Evolutionary conservation across 2,888 invertebrate species (phyloP), one percentile per base, ranked within the genome.

Genomic region (Epistrophe eligans): DNA sequence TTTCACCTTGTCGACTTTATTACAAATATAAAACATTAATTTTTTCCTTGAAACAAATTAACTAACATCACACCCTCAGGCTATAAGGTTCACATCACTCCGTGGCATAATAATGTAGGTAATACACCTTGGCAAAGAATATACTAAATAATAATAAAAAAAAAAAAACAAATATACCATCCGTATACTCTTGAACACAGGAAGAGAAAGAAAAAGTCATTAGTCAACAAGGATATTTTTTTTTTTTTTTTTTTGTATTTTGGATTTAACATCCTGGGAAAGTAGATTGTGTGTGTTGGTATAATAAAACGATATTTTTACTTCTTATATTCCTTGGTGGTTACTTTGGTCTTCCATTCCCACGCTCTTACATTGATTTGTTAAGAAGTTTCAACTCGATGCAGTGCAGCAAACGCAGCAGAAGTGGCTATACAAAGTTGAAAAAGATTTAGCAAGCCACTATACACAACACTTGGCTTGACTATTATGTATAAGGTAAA

Each of bases 1-100:
- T 62, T 58, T 62, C 72, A 50, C 35, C 50, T 73, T 67, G 58
- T 60, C 60, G 50, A 32, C 24, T 55, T 66, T 80, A 73, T 73
- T 58, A 60, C 60, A 72, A 72, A 79, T 79, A 83, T 79, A 62
- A 48, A 70, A 60, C 60, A 62, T 79, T 67, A 52, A 57, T 67
- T 83, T 77, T 77, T 70, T 45, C 43, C 76, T 40, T 48, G 79
- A 67, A 83, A 74, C 79, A 83, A 83, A 83, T 83, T 83, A 83
- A 79, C 72, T 79, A 67, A 62, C 79, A 73, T 40, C 77, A 71
- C 60, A 19, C 70, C 62, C 57, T 17, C 28, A 66, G 73, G 66
- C 67, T 73, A 24, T 24, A 67, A 83, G 79, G 73, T 83, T 55
- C 79, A 73, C 83, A 73, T 79, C 52, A 79, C 66, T 79, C 24